Percentiles rank a stretch among this genome's conserved stretches.
phyloP scores from a whole-genome alignment of 2,888 invertebrate genomes.

The Falcaria lacertinaria region DNA sequence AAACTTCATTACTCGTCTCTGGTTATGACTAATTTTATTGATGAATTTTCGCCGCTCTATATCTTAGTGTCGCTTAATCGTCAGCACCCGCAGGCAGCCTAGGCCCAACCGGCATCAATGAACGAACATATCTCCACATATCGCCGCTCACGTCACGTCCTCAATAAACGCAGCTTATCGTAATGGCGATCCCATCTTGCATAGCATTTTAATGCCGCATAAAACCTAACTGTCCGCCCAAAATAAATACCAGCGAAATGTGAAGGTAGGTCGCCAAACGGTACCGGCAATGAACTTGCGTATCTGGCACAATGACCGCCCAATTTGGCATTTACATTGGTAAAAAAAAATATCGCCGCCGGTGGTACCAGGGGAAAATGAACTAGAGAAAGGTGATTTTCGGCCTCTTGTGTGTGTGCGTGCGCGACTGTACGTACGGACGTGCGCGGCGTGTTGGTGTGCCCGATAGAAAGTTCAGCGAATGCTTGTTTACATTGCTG shows the following conservation, averaged over 20 bases:
- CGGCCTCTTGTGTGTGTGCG: conserved; percentile 23
- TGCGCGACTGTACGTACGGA: conserved; percentile 39
- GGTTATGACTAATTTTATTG: too few relatives aligned
- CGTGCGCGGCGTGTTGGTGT: conserved; percentile 28
- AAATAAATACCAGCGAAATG: conserved; percentile 65
- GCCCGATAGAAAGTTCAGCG: conserved; percentile 50
- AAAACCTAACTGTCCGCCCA: conserved; percentile 69
- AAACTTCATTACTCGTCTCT: too few relatives aligned
- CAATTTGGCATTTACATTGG: conserved; percentile 54
- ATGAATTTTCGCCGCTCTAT: too few relatives aligned
- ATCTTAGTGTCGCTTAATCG: too few relatives aligned
- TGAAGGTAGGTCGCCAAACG: conserved; percentile 77
- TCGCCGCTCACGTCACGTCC: conserved; percentile 26
- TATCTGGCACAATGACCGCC: conserved; percentile 63
- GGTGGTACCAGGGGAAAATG: conserved; percentile 65
- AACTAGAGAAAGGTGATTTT: conserved; percentile 61
- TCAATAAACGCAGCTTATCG: conserved; percentile 44
- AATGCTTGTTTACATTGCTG: conserved; percentile 47
- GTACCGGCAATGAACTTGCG: conserved; percentile 61
- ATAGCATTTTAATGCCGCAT: conserved; percentile 65
- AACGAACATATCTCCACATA: background rate
- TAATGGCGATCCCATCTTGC: conserved; percentile 50
- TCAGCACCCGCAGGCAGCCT: too few relatives aligned
- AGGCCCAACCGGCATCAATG: background rate
- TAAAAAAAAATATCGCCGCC: conserved; percentile 55